Percentiles rank a stretch among this genome's conserved stretches.
These are phyloP conservation scores for Agrypnia vestita DNA, from an alignment of 1,140 invertebrate genomes.

Conservation along the genomic window DNA sequence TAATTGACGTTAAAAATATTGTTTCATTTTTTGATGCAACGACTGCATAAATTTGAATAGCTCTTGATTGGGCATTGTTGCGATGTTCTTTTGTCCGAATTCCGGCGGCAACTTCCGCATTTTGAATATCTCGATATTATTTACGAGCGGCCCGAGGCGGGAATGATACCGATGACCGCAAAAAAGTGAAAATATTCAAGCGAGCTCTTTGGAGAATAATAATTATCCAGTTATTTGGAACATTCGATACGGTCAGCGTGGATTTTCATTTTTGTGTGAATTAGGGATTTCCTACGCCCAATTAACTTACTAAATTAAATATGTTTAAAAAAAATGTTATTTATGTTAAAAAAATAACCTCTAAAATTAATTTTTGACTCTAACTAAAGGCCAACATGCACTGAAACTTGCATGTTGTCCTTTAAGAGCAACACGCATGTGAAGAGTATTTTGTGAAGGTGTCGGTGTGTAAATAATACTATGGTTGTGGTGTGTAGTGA, in stretches of 20 bases:
- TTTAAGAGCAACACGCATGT: too few relatives aligned
- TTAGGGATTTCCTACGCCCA: background rate
- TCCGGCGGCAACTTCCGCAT: background rate
- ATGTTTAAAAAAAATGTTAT: too few relatives aligned
- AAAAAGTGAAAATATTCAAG: constrained; percentile 5
- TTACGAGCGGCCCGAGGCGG: background rate
- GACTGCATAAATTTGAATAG: background rate
- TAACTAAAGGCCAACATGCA: too few relatives aligned
- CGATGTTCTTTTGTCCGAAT: background rate
- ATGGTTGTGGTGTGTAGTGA: too few relatives aligned
- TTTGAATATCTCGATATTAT: constrained; percentile 2
- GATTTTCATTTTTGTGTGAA: constrained; percentile 14
- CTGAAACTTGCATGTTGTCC: too few relatives aligned
- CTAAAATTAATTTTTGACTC: too few relatives aligned
- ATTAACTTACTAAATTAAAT: background rate
- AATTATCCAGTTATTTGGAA: constrained; percentile 16
- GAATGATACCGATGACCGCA: background rate
- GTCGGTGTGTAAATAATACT: too few relatives aligned
- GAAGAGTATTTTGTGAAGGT: too few relatives aligned
- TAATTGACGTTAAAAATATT: too few relatives aligned
- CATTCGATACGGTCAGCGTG: constrained; percentile 9
- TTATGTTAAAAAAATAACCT: too few relatives aligned
- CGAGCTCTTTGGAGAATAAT: constrained; percentile 2
- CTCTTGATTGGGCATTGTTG: background rate
- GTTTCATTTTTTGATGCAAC: background rate